A percentile compares a stretch with the other conserved stretches of the same genome.
Conservation (phyloP, 2,113 vertebrate genomes). For the Argyrosomus japonicus region DNA sequence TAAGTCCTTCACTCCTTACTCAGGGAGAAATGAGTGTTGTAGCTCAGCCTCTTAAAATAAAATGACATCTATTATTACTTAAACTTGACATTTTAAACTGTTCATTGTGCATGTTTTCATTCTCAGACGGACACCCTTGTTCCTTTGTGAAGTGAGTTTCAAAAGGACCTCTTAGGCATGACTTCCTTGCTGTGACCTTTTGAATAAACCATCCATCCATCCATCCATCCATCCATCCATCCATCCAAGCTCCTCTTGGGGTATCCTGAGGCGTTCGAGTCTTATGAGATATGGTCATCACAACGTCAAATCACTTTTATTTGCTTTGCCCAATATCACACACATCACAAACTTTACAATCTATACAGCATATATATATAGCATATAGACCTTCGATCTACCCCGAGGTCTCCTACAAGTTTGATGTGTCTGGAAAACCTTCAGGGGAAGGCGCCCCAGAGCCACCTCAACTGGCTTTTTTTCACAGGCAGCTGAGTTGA, state of each 20-base stretch:
- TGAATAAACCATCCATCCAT: not conserved
- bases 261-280: too few species aligned
- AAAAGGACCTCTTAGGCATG: not conserved
- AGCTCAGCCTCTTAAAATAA: slow-evolving; percentile 13
- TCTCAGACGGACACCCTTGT: not conserved
- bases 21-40: not conserved
- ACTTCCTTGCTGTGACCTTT: not conserved
- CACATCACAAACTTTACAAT: too few species aligned
- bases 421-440: not conserved
- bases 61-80: slow-evolving; percentile 23
- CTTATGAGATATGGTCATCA: not conserved
- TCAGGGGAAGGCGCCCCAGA: not conserved
- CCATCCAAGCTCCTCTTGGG: not conserved
- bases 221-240: not conserved
- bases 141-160: not conserved
- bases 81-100: slow-evolving; percentile 17
- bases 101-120: slow-evolving; percentile 19
- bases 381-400: not conserved
- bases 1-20: not conserved
- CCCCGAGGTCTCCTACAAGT: not conserved
- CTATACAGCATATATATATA: too few species aligned
- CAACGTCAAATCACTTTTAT: not conserved
- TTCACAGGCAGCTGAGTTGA: not conserved
- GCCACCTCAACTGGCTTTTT: too few species aligned
- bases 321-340: not conserved